phyloP scores from a whole-genome alignment of 2,113 vertebrate genomes.

The Seriola dumerili region DNA sequence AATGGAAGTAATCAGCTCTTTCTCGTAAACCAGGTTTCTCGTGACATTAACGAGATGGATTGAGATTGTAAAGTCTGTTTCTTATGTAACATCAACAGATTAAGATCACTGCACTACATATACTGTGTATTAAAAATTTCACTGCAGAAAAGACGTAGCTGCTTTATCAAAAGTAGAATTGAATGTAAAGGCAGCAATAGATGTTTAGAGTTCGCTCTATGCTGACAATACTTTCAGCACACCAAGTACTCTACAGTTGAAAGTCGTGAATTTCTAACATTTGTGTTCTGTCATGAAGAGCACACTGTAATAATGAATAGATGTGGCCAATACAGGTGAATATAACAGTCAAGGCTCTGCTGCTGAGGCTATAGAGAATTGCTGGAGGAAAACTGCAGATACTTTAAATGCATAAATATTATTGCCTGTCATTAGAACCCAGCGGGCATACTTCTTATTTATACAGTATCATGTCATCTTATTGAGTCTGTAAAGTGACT shows the following conservation, averaged over 20 bases:
- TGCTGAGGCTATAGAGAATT: not conserved
- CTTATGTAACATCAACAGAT: not conserved
- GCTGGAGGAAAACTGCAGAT: not conserved
- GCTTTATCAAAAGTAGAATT: not conserved
- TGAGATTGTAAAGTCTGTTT: not conserved
- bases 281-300: not conserved
- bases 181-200: not conserved
- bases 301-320: not conserved
- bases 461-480: constrained; percentile 16
- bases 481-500: constrained; percentile 19
- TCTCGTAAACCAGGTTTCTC: not conserved
- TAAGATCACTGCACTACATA: not conserved
- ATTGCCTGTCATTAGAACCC: not conserved
- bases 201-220: not conserved
- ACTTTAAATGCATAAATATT: constrained; percentile 11
- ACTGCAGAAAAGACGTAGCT: not conserved
- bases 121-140: no score
- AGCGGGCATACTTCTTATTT: constrained; percentile 11
- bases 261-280: not conserved
- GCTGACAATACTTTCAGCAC: no score
- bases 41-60: not conserved
- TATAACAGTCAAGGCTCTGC: not conserved
- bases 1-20: not conserved
- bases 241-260: no score
- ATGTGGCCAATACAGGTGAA: not conserved